Percentiles rank a stretch among this genome's conserved stretches.
These are phyloP conservation scores for Cephus rjabovi DNA, from an alignment of 2,888 invertebrate species.

Conservation along the genomic window DNA sequence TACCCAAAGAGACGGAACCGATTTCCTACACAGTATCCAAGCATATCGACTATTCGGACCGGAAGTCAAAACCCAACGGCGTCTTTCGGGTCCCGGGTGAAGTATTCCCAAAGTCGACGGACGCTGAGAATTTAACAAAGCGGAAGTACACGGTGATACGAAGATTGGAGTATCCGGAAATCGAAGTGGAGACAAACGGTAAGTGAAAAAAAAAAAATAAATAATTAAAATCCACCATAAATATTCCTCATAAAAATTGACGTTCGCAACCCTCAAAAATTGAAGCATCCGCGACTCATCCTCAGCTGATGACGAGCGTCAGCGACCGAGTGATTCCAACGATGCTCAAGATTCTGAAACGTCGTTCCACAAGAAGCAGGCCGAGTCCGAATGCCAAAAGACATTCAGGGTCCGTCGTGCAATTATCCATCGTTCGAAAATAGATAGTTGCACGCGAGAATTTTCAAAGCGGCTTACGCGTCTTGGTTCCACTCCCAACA, in stretches of 20 bases:
- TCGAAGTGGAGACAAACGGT: conserved; percentile 17
- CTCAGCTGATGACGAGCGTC: too few relatives aligned
- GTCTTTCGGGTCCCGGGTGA: background rate
- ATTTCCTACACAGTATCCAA: background rate
- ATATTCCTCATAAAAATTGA: background rate
- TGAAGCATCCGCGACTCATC: too few relatives aligned
- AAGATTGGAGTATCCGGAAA: conserved; percentile 20
- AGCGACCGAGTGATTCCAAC: too few relatives aligned
- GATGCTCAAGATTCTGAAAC: too few relatives aligned
- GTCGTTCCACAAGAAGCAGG: background rate
- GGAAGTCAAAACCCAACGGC: background rate
- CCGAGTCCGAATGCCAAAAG: conserved; percentile 10
- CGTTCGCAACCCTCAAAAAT: background rate
- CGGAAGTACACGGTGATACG: conserved; percentile 15
- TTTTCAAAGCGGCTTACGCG: too few relatives aligned
- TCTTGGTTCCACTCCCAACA: too few relatives aligned
- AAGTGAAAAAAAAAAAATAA: background rate
- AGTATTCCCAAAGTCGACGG: background rate
- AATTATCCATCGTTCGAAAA: conserved; percentile 24
- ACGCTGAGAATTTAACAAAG: conserved; percentile 2
- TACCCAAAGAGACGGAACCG: background rate
- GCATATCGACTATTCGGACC: background rate
- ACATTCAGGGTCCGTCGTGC: conserved; percentile 32
- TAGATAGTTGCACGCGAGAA: background rate
- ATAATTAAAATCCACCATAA: too few relatives aligned